Evolutionary conservation across 2,113 vertebrate genomes (phyloP).

Genomic region (Pogona vitticeps): DNA sequence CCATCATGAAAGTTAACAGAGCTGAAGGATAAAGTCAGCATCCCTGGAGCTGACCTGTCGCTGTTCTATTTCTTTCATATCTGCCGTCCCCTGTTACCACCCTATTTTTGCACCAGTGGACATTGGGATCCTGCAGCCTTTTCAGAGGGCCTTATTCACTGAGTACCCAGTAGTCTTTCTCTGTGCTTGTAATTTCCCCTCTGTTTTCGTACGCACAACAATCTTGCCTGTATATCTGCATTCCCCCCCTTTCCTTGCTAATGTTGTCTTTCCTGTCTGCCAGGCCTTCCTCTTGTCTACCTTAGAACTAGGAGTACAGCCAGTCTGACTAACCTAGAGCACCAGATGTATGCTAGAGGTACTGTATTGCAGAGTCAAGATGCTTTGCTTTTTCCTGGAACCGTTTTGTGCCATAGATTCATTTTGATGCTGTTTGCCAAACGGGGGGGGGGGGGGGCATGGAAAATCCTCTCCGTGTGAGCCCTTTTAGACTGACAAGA

Average conservation of each 20-base stretch:
- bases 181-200: conserved; percentile 6
- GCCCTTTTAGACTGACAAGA: not conserved
- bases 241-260: conserved; percentile 72
- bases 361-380: conserved; percentile 78
- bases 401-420: conserved; percentile 25
- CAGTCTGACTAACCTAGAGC: conserved; percentile 96
- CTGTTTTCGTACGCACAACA: conserved; percentile 25
- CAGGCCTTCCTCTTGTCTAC: conserved; percentile 95
- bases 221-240: conserved; percentile 15
- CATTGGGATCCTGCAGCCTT: accelerated
- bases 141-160: accelerated
- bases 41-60: no score
- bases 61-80: no score
- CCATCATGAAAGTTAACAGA: no score
- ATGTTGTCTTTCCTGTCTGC: conserved; percentile 88
- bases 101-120: not conserved
- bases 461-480: no score
- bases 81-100: no score
- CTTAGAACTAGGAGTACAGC: conserved; percentile 99
- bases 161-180: conserved; percentile 7
- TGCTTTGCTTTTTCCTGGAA: conserved; percentile 44
- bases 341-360: conserved; percentile 96
- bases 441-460: no score
- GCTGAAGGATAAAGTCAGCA: no score
- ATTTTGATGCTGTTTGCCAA: not conserved